Conservation (phyloP, 2,797 vertebrate species). For the Clarias platycephalus region DNA sequence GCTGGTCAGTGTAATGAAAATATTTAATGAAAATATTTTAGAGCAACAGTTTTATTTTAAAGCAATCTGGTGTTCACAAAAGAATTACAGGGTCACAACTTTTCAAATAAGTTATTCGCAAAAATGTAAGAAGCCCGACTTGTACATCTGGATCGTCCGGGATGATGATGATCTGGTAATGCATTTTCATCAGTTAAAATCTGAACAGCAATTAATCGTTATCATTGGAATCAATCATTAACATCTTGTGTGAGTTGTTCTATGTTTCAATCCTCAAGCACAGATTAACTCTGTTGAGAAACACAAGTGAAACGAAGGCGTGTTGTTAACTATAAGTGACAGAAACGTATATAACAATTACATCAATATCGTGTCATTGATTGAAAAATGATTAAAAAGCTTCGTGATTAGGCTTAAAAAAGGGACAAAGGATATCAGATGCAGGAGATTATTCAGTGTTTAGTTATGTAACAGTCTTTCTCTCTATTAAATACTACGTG, state of each 20-base stretch:
- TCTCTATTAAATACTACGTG: constrained; percentile 16
- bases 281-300: background rate
- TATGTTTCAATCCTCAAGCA: background rate
- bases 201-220: too few species aligned
- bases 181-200: too few species aligned
- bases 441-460: background rate
- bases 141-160: too few species aligned
- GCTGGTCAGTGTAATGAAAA: too few species aligned
- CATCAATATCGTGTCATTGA: background rate
- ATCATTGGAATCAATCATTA: too few species aligned
- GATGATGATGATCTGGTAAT: too few species aligned
- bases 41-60: too few species aligned
- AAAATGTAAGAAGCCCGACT: too few species aligned
- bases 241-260: background rate
- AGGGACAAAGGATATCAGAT: background rate
- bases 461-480: constrained; percentile 36
- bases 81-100: too few species aligned
- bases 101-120: too few species aligned
- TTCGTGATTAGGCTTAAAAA: background rate
- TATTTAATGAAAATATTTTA: too few species aligned
- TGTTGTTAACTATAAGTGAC: background rate
- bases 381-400: background rate
- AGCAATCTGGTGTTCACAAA: too few species aligned
- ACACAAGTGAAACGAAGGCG: background rate
- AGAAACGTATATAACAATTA: background rate